Percentiles rank a stretch among this genome's conserved stretches.
phyloP scores from a whole-genome alignment of 53 echinoderm and acorn worm species.

The Temnopleurus reevesii region DNA sequence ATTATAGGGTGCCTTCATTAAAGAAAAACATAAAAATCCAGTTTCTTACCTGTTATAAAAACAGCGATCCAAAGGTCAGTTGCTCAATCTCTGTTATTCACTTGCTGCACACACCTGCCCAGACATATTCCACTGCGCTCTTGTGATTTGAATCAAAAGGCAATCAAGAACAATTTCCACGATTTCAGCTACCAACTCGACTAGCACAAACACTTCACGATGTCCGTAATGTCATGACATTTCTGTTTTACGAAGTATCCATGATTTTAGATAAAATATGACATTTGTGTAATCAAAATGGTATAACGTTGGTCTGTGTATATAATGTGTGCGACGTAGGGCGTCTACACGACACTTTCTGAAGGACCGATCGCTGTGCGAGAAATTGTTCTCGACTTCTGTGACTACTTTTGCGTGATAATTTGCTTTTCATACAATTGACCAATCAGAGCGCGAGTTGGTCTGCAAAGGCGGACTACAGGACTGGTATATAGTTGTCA shows the following conservation, averaged over 20 bases:
- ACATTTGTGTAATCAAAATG: not conserved
- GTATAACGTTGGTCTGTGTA: not conserved
- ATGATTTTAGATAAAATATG: not conserved
- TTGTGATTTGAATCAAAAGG: not conserved
- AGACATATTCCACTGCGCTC: not conserved
- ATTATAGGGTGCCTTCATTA: not conserved
- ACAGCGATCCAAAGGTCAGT: not conserved
- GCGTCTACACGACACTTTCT: not conserved
- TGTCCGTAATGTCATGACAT: not conserved
- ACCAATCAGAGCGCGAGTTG: slow-evolving; percentile 24
- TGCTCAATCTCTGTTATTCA: not conserved
- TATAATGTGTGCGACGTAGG: not conserved
- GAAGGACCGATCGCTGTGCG: not conserved
- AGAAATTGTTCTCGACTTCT: not conserved
- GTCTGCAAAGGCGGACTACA: not conserved
- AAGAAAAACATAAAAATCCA: not conserved
- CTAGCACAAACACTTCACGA: not conserved
- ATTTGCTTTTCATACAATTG: slow-evolving; percentile 22
- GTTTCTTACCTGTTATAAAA: slow-evolving; percentile 7
- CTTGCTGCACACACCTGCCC: not conserved
- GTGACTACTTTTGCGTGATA: not conserved
- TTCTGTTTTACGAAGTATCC: not conserved
- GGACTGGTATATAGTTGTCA: not conserved
- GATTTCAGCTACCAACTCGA: slow-evolving; percentile 9
- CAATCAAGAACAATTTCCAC: not conserved